Percentiles rank a stretch among this genome's conserved stretches.
These are phyloP conservation scores for Oophaga sylvatica DNA, from an alignment of 2,797 vertebrate genomes.

Conservation along the genomic window DNA sequence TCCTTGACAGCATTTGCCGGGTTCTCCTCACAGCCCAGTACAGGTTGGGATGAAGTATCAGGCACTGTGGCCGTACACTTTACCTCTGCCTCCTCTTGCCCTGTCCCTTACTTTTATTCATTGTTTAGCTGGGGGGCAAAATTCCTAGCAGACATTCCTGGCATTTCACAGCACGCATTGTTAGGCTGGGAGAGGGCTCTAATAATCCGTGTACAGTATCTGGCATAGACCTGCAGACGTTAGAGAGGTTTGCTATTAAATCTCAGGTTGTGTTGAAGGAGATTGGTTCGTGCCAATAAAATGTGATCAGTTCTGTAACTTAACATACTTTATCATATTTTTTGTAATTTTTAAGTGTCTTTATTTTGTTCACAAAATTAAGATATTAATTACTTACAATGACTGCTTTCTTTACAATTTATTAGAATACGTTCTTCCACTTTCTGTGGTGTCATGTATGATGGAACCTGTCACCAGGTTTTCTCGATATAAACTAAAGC, in stretches of 20 bases:
- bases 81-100: not conserved
- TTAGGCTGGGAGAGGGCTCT: slow-evolving; percentile 14
- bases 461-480: too few species aligned
- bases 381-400: not conserved
- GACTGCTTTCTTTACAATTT: too few species aligned
- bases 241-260: not conserved
- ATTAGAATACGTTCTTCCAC: too few species aligned
- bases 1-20: slow-evolving; percentile 81
- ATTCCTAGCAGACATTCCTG: slow-evolving; percentile 32
- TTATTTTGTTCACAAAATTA: not conserved
- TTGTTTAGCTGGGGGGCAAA: slow-evolving; percentile 36
- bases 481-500: too few species aligned
- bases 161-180: slow-evolving; percentile 21
- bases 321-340: not conserved
- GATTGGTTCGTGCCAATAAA: not conserved
- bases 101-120: slow-evolving; percentile 24
- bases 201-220: slow-evolving; percentile 18
- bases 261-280: not conserved
- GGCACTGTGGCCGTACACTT: not conserved
- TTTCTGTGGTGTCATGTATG: too few species aligned
- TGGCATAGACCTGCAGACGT: not conserved
- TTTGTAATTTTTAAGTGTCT: not conserved
- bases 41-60: not conserved
- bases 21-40: slow-evolving; percentile 66
- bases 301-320: not conserved